phyloP scores from a whole-genome alignment of 2,797 vertebrate genomes.

The Discoglossus pictus region DNA sequence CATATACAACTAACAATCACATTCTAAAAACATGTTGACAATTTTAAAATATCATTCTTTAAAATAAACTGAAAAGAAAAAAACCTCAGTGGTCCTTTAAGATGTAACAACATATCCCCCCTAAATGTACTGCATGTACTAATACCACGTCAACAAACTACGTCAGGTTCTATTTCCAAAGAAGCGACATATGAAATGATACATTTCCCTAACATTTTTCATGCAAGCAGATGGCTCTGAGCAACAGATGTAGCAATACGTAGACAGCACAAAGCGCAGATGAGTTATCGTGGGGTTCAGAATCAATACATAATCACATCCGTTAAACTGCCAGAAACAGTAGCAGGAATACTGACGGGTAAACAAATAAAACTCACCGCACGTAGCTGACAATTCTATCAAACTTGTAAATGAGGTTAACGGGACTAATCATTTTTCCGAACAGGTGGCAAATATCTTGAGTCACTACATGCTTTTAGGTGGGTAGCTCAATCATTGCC shows the following conservation, averaged over 20 bases:
- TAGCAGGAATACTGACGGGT: neutral
- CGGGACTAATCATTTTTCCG: constrained; percentile 9
- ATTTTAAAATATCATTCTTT: no score
- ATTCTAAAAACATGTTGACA: no score
- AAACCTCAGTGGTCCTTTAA: no score
- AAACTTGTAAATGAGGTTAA: constrained; percentile 20
- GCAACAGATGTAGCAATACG: constrained; percentile 54
- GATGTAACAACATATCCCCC: no score
- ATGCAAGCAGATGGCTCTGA: constrained; percentile 55
- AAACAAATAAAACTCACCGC: constrained; percentile 26
- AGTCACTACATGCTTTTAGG: constrained; percentile 7
- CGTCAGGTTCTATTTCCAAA: constrained; percentile 12
- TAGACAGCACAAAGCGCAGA: constrained; percentile 47
- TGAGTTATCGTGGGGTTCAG: constrained; percentile 54
- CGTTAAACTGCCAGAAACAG: constrained; percentile 44
- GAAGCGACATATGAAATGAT: constrained; percentile 1
- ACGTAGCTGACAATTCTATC: constrained; percentile 11
- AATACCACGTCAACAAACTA: constrained; percentile 9
- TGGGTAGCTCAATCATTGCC: neutral
- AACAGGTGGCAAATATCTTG: constrained; percentile 24
- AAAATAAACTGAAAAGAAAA: no score
- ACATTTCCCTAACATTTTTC: constrained; percentile 47
- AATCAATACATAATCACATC: constrained; percentile 53
- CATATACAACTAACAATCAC: no score
- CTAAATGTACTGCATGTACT: neutral